Evolutionary conservation across 2,113 vertebrate genomes (phyloP).

Genomic region (Siniperca knerii): DNA sequence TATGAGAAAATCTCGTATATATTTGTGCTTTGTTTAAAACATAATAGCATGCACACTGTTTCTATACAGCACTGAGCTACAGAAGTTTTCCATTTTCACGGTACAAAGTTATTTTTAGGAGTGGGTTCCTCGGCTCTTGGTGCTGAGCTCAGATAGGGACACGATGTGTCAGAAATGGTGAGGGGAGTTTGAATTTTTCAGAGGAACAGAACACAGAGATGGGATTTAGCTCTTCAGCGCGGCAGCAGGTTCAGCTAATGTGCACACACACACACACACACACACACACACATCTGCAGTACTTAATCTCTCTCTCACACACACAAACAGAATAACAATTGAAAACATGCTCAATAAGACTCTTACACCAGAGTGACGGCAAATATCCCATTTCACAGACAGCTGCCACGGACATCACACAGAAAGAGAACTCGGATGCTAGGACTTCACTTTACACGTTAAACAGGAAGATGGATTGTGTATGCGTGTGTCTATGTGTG

Average conservation of each 20-base stretch:
- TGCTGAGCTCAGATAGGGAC: constrained; percentile 39
- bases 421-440: constrained; percentile 23
- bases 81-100: constrained; percentile 30
- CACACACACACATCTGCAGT: constrained; percentile 21
- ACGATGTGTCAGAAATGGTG: constrained; percentile 43
- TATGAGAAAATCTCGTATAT: background rate
- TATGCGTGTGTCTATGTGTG: constrained; percentile 9
- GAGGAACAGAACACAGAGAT: constrained; percentile 42
- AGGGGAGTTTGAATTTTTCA: constrained; percentile 49
- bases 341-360: constrained; percentile 37
- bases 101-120: constrained; percentile 61
- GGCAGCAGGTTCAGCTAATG: constrained; percentile 24
- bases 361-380: constrained; percentile 26
- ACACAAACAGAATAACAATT: constrained; percentile 29
- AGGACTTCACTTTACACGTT: background rate
- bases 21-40: no score
- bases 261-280: background rate
- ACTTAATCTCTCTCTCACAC: constrained; percentile 26
- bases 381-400: constrained; percentile 50
- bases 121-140: constrained; percentile 16
- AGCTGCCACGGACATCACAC: constrained; percentile 47
- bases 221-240: constrained; percentile 47
- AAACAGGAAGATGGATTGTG: constrained; percentile 15
- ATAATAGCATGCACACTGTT: background rate
- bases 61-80: constrained; percentile 4